Evolutionary conservation across 37 sponge, comb jelly and placozoan genomes (phyloP).

Genomic region (Aplysina aerophoba): DNA sequence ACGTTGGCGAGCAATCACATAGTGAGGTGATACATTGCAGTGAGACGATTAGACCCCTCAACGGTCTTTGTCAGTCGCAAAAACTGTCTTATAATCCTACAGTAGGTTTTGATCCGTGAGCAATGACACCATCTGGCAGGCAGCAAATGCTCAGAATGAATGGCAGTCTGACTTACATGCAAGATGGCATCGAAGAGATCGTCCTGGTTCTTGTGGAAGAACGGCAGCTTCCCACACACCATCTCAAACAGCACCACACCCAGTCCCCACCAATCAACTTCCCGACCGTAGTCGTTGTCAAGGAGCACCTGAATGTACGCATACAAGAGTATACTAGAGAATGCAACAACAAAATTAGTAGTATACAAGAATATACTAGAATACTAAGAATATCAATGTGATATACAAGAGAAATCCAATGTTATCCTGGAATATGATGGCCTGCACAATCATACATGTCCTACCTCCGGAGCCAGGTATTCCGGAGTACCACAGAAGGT

Average conservation of each 20-base stretch:
- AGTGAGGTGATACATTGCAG: too few relatives aligned
- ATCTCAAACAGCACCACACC: conserved; percentile 99
- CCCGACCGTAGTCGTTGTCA: conserved; percentile 95
- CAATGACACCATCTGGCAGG: too few relatives aligned
- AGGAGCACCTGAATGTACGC: conserved; percentile 70
- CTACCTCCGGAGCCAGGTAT: conserved; percentile 67
- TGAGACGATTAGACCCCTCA: too few relatives aligned
- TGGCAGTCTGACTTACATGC: conserved; percentile 22
- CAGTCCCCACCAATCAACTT: conserved; percentile 99
- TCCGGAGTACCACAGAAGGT: conserved; percentile 93
- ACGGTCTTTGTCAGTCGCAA: too few relatives aligned
- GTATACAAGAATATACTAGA: too few relatives aligned
- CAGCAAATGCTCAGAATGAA: too few relatives aligned
- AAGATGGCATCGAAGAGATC: conserved; percentile 90
- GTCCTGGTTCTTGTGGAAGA: conserved; percentile 94
- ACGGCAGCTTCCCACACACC: conserved; percentile 98
- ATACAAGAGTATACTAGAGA: background rate
- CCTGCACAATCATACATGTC: conserved; percentile 35
- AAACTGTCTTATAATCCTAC: too few relatives aligned
- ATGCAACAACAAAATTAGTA: background rate
- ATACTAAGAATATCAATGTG: too few relatives aligned
- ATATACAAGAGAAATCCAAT: background rate
- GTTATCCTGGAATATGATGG: background rate
- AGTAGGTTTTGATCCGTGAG: too few relatives aligned
- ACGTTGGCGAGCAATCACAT: too few relatives aligned